Conservation (phyloP, 2,113 vertebrate genomes). For the Lampris megalopsis region DNA sequence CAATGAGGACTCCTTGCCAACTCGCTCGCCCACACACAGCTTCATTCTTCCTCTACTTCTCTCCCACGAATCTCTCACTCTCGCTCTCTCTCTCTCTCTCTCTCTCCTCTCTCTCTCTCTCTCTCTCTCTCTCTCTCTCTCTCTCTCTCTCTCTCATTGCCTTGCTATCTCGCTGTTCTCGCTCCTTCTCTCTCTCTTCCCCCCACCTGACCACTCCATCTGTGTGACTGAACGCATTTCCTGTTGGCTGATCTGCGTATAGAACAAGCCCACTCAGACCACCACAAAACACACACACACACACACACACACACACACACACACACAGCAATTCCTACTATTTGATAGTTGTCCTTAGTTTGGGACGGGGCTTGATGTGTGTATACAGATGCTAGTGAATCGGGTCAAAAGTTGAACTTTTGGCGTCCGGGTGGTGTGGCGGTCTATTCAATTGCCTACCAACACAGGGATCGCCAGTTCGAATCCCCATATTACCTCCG, state of each 20-base stretch:
- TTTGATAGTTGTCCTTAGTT: no score
- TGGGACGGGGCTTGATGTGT: no score
- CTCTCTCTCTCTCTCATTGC: background rate
- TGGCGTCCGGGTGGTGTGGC: no score
- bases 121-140: background rate
- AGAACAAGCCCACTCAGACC: conserved; percentile 2
- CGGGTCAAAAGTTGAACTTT: no score
- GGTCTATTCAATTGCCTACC: no score
- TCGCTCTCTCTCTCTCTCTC: background rate
- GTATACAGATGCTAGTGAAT: no score
- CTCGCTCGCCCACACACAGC: conserved; percentile 28
- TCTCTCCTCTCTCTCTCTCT: background rate
- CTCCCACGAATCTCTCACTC: background rate
- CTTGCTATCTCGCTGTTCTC: no score
- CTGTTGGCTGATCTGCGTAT: conserved; percentile 7
- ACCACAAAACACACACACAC: background rate
- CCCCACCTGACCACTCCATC: conserved; percentile 59
- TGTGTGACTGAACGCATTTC: conserved; percentile 43
- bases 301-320: background rate
- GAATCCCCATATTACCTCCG: no score
- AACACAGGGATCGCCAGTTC: no score
- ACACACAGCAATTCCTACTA: no score
- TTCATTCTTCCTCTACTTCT: conserved; percentile 16
- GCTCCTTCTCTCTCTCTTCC: background rate
- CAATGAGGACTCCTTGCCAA: conserved; percentile 20